Conservation (phyloP, 2,888 invertebrate species). For the Laothoe populi region DNA sequence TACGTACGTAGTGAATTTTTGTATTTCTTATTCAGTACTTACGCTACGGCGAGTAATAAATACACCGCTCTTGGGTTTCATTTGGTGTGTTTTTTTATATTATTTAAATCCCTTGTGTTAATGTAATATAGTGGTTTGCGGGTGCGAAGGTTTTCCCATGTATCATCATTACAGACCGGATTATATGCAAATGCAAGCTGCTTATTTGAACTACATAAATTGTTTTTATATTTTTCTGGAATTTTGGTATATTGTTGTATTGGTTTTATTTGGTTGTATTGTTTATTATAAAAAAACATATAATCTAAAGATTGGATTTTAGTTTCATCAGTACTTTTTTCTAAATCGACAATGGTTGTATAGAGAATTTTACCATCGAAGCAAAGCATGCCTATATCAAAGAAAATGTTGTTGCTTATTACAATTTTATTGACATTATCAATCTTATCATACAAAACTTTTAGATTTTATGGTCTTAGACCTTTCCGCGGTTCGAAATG, state of each 20-base stretch:
- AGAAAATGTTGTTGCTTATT: too few relatives aligned
- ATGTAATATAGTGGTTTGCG: neutral
- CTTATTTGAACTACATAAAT: too few relatives aligned
- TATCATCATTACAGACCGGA: too few relatives aligned
- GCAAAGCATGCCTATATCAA: neutral
- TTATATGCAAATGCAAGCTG: too few relatives aligned
- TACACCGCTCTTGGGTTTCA: neutral
- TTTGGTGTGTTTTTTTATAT: conserved; percentile 18
- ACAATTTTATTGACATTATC: too few relatives aligned
- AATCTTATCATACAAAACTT: too few relatives aligned
- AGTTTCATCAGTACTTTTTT: neutral
- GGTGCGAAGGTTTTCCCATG: neutral
- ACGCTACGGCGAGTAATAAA: neutral
- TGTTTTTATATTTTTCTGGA: neutral
- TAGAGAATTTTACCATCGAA: neutral
- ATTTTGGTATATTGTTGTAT: neutral
- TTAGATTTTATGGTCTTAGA: too few relatives aligned
- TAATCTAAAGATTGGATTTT: too few relatives aligned
- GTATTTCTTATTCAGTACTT: conserved; percentile 25
- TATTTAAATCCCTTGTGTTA: neutral
- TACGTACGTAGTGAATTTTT: conserved; percentile 22
- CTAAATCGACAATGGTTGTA: neutral
- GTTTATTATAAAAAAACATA: too few relatives aligned
- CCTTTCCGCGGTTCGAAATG: too few relatives aligned
- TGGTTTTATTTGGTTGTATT: too few relatives aligned